A percentile compares a stretch with the other conserved stretches of the same genome.
These are phyloP conservation scores for Watsonalla cultraria DNA, from an alignment of 2,888 invertebrate species.

Conservation along the genomic window DNA sequence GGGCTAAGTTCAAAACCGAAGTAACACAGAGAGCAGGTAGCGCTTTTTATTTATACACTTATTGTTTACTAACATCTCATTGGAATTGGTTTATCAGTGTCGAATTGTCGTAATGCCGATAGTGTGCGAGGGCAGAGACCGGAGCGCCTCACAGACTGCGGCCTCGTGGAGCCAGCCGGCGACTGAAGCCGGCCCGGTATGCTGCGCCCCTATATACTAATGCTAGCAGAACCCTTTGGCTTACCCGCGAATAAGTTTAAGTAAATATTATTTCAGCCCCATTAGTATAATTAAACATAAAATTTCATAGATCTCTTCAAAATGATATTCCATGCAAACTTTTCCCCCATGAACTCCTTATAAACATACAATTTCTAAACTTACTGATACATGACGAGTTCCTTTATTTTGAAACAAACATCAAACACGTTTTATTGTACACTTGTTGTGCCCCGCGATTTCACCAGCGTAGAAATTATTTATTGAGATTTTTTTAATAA, in stretches of 20 bases:
- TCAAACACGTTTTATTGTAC: too few species aligned
- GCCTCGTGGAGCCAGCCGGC: constrained; percentile 6
- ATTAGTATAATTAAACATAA: too few species aligned
- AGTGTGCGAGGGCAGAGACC: constrained; percentile 18
- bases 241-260: constrained; percentile 25
- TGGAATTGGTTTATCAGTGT: constrained; percentile 50
- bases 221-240: constrained; percentile 47
- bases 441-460: too few species aligned
- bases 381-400: too few species aligned
- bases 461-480: too few species aligned
- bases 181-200: constrained; percentile 52
- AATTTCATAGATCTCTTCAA: too few species aligned
- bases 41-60: constrained; percentile 67
- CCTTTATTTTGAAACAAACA: too few species aligned
- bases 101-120: constrained; percentile 22
- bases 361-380: too few species aligned
- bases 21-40: constrained; percentile 49
- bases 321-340: too few species aligned
- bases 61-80: constrained; percentile 75
- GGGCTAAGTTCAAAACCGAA: constrained; percentile 52
- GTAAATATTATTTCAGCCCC: too few species aligned
- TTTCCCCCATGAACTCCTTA: too few species aligned
- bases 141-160: not conserved
- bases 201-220: constrained; percentile 69
- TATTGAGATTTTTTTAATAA: too few species aligned